Percentiles rank a stretch among this genome's conserved stretches.
Evolutionary conservation across 2,888 invertebrate species (phyloP).

Genomic region (Trichogramma evanescens): DNA sequence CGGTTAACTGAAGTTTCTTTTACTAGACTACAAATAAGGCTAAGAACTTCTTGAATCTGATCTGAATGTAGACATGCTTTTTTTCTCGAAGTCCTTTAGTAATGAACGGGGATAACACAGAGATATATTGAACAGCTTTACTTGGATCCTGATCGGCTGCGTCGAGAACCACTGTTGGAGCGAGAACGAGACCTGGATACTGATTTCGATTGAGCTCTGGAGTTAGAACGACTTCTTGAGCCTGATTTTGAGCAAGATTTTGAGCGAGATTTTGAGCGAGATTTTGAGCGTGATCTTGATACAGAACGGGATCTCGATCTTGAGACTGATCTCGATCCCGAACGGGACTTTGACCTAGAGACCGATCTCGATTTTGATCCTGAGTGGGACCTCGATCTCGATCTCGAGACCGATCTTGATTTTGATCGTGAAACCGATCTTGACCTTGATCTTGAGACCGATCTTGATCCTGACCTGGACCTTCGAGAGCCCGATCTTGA

Average conservation of each 20-base stretch:
- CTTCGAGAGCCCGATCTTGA: conserved; percentile 24
- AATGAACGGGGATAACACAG: conserved; percentile 27
- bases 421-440: conserved; percentile 26
- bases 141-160: conserved; percentile 23
- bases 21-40: too few relatives aligned
- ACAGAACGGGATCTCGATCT: conserved; percentile 33
- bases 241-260: conserved; percentile 23
- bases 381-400: conserved; percentile 37
- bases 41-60: too few relatives aligned
- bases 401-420: conserved; percentile 21
- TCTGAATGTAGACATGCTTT: conserved; percentile 25
- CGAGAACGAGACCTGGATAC: conserved; percentile 42
- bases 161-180: conserved; percentile 33
- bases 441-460: conserved; percentile 36
- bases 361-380: conserved; percentile 39
- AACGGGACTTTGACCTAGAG: conserved; percentile 37
- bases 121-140: conserved; percentile 35
- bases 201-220: too few relatives aligned
- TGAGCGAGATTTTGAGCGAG: conserved; percentile 22
- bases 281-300: conserved; percentile 18
- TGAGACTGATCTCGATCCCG: conserved; percentile 26
- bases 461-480: conserved; percentile 39
- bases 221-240: background rate
- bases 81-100: conserved; percentile 37
- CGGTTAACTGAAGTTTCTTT: too few relatives aligned